These are phyloP conservation scores for Lethrus apterus DNA, from an alignment of 1,140 invertebrate species.

Conservation along the genomic window DNA sequence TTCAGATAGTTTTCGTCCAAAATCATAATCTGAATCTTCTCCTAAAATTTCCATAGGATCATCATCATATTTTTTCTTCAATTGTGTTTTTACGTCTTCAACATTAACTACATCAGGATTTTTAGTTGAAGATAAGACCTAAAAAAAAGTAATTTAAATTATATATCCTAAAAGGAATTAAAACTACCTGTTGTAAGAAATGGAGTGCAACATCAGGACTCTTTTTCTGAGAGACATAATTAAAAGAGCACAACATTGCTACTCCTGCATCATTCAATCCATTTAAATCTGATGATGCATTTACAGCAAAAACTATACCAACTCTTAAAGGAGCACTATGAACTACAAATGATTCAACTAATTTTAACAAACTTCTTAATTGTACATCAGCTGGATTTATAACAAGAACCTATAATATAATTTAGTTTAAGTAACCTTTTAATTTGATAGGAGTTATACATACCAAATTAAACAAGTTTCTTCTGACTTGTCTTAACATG, in stretches of 20 bases:
- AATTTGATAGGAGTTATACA: conserved; percentile 18
- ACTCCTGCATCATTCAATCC: conserved; percentile 68
- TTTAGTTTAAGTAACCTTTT: conserved; percentile 9
- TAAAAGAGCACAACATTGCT: conserved; percentile 85
- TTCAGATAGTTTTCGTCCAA: conserved; percentile 69
- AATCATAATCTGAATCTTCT: conserved; percentile 86
- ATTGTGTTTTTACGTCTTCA: conserved; percentile 62
- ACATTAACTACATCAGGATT: conserved; percentile 49
- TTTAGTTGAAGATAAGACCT: conserved; percentile 45
- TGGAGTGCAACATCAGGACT: conserved; percentile 64
- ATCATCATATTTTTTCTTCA: conserved; percentile 59
- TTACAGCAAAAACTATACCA: conserved; percentile 78
- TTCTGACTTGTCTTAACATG: conserved; percentile 87
- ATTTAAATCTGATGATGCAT: conserved; percentile 45
- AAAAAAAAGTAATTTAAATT: conserved; percentile 4
- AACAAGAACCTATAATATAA: conserved; percentile 64
- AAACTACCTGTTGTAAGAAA: conserved; percentile 51
- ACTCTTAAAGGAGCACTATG: conserved; percentile 83
- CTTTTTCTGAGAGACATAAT: conserved; percentile 79
- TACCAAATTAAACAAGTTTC: conserved; percentile 92
- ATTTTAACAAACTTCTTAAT: conserved; percentile 67
- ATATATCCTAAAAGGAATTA: not conserved
- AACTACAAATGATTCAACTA: conserved; percentile 86
- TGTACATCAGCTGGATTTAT: conserved; percentile 74
- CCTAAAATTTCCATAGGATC: conserved; percentile 76